phyloP scores from a whole-genome alignment of 2,797 vertebrate genomes.

The Coluber constrictor region DNA sequence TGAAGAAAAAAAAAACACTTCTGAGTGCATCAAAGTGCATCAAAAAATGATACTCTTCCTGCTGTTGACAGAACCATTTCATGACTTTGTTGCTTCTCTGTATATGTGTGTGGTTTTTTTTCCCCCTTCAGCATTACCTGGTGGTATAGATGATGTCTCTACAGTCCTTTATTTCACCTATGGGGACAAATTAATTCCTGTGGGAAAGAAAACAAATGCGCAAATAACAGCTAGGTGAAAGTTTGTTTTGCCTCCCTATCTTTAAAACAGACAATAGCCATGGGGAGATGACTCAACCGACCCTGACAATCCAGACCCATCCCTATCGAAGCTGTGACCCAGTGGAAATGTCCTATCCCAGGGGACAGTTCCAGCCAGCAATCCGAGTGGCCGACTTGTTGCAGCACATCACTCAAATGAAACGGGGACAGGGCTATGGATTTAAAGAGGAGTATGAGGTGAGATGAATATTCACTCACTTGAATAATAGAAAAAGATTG shows the following conservation, averaged over 20 bases:
- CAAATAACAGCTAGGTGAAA: constrained; percentile 16
- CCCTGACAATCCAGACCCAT: constrained; percentile 91
- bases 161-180: constrained; percentile 5
- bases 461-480: constrained; percentile 30
- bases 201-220: not conserved
- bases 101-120: not conserved
- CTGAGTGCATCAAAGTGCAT: not conserved
- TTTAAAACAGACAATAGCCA: constrained; percentile 85
- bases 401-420: constrained; percentile 99
- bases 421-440: constrained; percentile 93
- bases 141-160: not conserved
- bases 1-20: not conserved
- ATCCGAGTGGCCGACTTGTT: constrained; percentile 94
- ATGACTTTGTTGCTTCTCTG: not conserved
- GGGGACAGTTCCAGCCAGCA: constrained; percentile 93
- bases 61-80: not conserved
- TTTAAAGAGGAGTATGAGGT: constrained; percentile 96
- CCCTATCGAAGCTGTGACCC: constrained; percentile 92
- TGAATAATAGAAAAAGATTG: not conserved
- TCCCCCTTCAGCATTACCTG: not conserved
- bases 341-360: constrained; percentile 92
- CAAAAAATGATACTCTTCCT: not conserved
- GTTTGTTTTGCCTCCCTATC: constrained; percentile 49
- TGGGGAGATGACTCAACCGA: constrained; percentile 87
- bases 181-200: not conserved